Percentiles rank a stretch among this genome's conserved stretches.
These are phyloP conservation scores for Pterostichus madidus DNA, from an alignment of 2,888 invertebrate species.

Conservation along the genomic window DNA sequence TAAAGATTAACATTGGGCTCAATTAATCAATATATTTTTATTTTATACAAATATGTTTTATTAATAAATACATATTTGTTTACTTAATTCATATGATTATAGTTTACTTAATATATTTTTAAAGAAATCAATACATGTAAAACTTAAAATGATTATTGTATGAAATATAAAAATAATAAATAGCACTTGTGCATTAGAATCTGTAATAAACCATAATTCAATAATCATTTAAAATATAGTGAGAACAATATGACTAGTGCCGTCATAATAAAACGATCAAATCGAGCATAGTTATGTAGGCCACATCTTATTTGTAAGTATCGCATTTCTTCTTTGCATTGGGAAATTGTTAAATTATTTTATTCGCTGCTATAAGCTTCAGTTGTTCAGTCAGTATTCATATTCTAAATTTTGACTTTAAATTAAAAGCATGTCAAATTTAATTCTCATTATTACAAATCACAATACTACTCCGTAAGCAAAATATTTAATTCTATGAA, in stretches of 20 bases:
- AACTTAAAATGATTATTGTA: conserved; percentile 1
- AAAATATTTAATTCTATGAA: conserved; percentile 14
- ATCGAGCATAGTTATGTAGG: conserved; percentile 7
- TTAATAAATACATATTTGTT: conserved; percentile 1
- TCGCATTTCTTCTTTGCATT: not conserved
- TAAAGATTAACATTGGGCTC: too few species aligned
- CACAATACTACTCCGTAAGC: conserved; percentile 41
- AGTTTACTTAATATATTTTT: too few species aligned
- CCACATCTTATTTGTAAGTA: conserved; percentile 19
- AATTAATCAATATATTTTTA: too few species aligned
- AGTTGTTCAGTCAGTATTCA: not conserved
- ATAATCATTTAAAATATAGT: not conserved
- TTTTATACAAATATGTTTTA: too few species aligned
- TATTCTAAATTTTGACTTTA: conserved; percentile 1
- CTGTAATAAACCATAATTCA: not conserved
- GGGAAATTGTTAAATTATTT: conserved; percentile 17
- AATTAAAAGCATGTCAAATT: conserved; percentile 1
- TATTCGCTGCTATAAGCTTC: conserved; percentile 6
- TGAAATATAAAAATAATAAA: conserved; percentile 15
- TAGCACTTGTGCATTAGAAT: conserved; percentile 25
- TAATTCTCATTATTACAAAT: conserved; percentile 8
- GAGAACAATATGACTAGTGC: conserved; percentile 55
- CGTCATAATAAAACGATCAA: conserved; percentile 2
- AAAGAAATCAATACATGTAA: not conserved
- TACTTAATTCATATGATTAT: not conserved